These are phyloP conservation scores for Oreonectes daqikongensis DNA, from an alignment of 2,797 vertebrate genomes.

Conservation along the genomic window DNA sequence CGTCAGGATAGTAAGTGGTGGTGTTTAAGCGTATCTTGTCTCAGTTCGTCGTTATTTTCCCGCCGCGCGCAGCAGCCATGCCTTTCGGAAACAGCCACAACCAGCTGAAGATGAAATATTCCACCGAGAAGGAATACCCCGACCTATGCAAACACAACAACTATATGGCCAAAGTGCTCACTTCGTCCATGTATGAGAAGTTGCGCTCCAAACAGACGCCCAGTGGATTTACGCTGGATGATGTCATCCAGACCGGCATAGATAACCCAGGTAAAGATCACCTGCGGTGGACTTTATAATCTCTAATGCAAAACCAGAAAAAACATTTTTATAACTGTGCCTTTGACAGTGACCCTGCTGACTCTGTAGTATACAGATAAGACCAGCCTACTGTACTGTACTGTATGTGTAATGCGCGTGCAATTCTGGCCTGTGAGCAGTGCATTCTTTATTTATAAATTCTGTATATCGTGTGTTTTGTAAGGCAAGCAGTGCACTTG, in stretches of 20 bases:
- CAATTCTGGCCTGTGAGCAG: not conserved
- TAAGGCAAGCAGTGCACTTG: too few species aligned
- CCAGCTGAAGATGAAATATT: constrained; percentile 83
- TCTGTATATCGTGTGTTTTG: too few species aligned
- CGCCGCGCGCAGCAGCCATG: constrained; percentile 77
- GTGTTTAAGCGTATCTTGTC: not conserved
- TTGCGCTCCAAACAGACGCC: constrained; percentile 87
- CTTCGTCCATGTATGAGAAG: constrained; percentile 80
- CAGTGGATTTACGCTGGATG: constrained; percentile 92
- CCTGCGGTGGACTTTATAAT: not conserved
- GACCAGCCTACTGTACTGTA: not conserved
- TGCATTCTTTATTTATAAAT: not conserved
- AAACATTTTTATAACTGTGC: not conserved
- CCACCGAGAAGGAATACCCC: constrained; percentile 82
- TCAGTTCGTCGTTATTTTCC: constrained; percentile 40
- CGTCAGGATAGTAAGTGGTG: not conserved
- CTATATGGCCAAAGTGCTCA: constrained; percentile 92
- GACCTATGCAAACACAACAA: constrained; percentile 94
- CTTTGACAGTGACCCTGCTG: constrained; percentile 62
- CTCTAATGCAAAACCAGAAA: not conserved
- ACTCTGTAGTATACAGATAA: constrained; percentile 24
- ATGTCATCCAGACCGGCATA: constrained; percentile 92
- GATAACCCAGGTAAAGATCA: constrained; percentile 92
- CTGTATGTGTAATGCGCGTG: not conserved
- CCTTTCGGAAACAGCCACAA: constrained; percentile 97